Conservation (phyloP, 2,797 vertebrate species). For the Labeo calbasu region DNA sequence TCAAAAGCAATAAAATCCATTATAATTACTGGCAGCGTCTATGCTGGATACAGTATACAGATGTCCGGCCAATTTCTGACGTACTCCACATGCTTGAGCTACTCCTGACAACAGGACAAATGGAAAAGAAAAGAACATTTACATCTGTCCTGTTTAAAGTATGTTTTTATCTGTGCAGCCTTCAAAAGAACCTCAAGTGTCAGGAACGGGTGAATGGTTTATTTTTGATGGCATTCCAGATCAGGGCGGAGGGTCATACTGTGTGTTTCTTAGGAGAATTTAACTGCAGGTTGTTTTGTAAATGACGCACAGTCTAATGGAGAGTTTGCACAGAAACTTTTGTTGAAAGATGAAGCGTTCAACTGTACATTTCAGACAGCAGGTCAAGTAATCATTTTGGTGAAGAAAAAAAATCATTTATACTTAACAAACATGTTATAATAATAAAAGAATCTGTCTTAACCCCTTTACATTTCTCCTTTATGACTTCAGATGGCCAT, state of each 20-base stretch:
- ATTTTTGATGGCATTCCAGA: background rate
- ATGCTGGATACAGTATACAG: background rate
- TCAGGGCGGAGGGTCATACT: background rate
- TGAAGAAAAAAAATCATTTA: background rate
- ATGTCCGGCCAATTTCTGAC: background rate
- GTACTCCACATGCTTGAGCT: background rate
- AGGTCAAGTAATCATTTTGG: background rate
- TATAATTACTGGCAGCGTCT: background rate
- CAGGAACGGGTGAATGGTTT: background rate
- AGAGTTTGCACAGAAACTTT: background rate
- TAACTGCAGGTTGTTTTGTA: background rate
- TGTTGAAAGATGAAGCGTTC: background rate
- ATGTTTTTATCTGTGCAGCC: background rate
- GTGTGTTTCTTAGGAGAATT: background rate
- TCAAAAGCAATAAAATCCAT: background rate
- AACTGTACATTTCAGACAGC: background rate
- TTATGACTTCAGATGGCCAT: slow-evolving; percentile 82
- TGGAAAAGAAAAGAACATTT: background rate
- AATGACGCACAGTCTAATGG: background rate
- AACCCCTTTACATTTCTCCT: background rate
- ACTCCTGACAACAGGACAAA: background rate
- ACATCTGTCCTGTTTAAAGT: background rate
- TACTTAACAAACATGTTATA: background rate
- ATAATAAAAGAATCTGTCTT: background rate
- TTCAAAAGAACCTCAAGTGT: background rate